Percentiles rank a stretch among this genome's conserved stretches.
phyloP scores from a whole-genome alignment of 1,140 invertebrate genomes.

The Diploscapter pachys region DNA sequence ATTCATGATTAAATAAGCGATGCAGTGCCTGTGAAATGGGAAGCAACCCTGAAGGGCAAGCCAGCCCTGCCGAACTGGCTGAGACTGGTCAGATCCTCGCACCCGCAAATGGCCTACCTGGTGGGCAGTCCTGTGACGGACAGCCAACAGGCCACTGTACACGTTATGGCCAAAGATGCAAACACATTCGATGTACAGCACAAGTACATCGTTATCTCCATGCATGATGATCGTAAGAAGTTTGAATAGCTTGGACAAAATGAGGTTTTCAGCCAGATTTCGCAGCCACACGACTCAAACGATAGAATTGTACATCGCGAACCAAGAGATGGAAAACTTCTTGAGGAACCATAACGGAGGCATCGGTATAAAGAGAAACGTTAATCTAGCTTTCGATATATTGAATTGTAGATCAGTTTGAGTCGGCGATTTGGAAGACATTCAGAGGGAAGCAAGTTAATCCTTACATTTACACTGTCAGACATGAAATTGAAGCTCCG shows the following conservation, averaged over 20 bases:
- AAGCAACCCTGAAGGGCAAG: conserved; percentile 52
- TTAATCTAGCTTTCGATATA: background rate
- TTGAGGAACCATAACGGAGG: conserved; percentile 30
- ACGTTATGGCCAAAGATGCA: conserved; percentile 48
- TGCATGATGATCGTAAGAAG: conserved; percentile 47
- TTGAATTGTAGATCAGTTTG: conserved; percentile 36
- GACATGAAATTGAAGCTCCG: too few species aligned
- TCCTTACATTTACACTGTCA: conserved; percentile 48
- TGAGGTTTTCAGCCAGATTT: conserved; percentile 40
- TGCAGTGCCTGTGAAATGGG: conserved; percentile 58
- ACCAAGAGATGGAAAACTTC: conserved; percentile 53
- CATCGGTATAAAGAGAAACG: conserved; percentile 19
- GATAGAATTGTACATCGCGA: conserved; percentile 46
- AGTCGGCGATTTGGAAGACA: conserved; percentile 47
- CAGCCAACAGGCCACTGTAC: conserved; percentile 45
- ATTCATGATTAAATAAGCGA: conserved; percentile 1
- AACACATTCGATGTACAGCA: conserved; percentile 52
- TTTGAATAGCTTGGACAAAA: background rate
- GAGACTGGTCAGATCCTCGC: conserved; percentile 47
- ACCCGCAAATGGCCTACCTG: conserved; percentile 50
- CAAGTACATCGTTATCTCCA: conserved; percentile 43
- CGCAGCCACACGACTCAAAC: conserved; percentile 48
- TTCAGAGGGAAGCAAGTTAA: conserved; percentile 51
- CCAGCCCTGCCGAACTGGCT: conserved; percentile 52
- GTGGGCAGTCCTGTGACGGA: conserved; percentile 52